These are phyloP conservation scores for Drosophila repletoides DNA, from an alignment of 1,140 invertebrate genomes.

Conservation along the genomic window DNA sequence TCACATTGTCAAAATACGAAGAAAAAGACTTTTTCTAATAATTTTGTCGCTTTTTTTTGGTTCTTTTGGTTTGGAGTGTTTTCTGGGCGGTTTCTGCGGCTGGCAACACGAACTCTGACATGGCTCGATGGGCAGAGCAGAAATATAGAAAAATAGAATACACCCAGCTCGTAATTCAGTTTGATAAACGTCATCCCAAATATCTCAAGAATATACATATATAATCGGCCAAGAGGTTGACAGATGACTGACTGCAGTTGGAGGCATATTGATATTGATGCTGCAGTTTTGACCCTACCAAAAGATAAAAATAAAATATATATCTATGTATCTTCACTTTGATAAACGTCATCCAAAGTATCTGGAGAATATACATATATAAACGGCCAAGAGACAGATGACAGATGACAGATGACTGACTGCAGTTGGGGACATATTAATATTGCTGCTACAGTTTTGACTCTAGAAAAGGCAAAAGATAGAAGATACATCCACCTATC, in stretches of 20 bases:
- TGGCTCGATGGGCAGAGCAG: slow-evolving; percentile 42
- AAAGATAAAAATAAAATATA: too few species aligned
- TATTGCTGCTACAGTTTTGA: neutral
- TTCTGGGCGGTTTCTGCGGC: slow-evolving; percentile 44
- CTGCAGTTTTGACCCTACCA: neutral
- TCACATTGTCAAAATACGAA: slow-evolving; percentile 60
- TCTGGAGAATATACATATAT: too few species aligned
- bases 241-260: slow-evolving; percentile 14
- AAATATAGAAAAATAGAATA: too few species aligned
- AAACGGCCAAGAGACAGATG: slow-evolving; percentile 11
- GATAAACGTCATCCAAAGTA: slow-evolving; percentile 1
- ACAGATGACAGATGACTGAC: slow-evolving; percentile 31
- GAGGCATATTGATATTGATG: neutral
- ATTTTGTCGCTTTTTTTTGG: too few species aligned
- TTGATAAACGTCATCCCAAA: slow-evolving; percentile 54
- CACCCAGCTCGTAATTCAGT: slow-evolving; percentile 47
- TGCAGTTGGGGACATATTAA: neutral
- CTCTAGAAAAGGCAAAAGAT: neutral
- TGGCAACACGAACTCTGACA: slow-evolving; percentile 73
- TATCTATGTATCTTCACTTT: too few species aligned
- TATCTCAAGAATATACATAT: too few species aligned
- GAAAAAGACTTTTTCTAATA: slow-evolving; percentile 57
- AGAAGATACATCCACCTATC: too few species aligned
- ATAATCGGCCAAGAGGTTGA: slow-evolving; percentile 15
- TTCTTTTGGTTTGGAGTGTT: slow-evolving; percentile 22